Conservation (phyloP, 2,797 vertebrate genomes). For the Helarctos malayanus region DNA sequence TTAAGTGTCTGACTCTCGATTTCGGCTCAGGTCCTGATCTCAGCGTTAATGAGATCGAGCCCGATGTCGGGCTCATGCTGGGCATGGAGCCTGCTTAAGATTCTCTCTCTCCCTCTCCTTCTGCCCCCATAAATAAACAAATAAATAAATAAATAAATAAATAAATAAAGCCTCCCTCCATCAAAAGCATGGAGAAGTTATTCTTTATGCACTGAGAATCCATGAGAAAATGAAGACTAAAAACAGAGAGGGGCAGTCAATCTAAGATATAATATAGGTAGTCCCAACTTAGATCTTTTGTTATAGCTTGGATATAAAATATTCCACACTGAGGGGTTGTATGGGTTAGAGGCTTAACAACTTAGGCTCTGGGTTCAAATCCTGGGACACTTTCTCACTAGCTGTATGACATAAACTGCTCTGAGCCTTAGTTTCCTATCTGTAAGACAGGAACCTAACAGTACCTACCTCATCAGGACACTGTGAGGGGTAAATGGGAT, state of each 20-base stretch:
- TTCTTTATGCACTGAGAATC: neutral
- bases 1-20: neutral
- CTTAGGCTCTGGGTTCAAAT: slow-evolving; percentile 42
- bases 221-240: neutral
- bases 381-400: neutral
- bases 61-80: accelerated
- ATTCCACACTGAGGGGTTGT: neutral
- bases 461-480: neutral
- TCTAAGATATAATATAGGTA: neutral
- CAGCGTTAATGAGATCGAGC: neutral
- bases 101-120: neutral
- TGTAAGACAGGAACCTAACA: neutral
- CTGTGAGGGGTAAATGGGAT: neutral
- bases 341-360: neutral
- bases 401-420: neutral
- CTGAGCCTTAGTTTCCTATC: neutral
- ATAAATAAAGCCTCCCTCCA: neutral
- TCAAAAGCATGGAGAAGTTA: neutral
- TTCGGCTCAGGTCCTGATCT: neutral
- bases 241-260: neutral
- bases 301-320: neutral
- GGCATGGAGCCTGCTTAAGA: neutral
- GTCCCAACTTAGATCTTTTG: neutral
- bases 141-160: neutral
- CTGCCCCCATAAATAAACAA: neutral